Base-by-base conservation (phyloP, 2,113 vertebrate species). In the Polypterus bichir region DNA sequence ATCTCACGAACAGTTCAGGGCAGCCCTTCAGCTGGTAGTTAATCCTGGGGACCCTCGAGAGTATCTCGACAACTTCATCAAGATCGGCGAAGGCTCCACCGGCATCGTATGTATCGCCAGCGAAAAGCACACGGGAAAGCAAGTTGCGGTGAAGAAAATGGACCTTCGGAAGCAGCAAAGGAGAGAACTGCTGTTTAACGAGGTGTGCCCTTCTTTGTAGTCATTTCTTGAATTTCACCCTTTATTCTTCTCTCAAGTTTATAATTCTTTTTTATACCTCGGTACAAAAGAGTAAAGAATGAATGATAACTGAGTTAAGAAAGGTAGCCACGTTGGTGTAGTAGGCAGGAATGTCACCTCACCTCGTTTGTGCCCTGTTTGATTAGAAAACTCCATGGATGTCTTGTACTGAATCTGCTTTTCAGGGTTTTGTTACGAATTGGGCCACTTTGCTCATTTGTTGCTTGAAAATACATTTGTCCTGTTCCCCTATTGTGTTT, bases 141-240 rank as follows among this genome's bases (percentile, higher is more conserved):
- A 97, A 77, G 96, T 98, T 0, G 96, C 95, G 0, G 96, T 98
- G 65, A 98, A 99, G 86, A 98, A 98, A 79, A 99, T 99, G 96
- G 94, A 99, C 79, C 92, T 99, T 66, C 86, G 95, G 66, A 99
- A 98, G 66, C 95, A 99, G 70, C 95, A 99, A 77, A 83, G 95
- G 46, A 81, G 96, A 62, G 96, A 99, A 69, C 86, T 99, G 73
- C 96, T 99, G 68, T 99, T 99, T 64, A 99, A 99, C 9, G 96
- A 98, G 92, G 95, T 97, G 59, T 47, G 53, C 48, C 11, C 6
- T 51, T 46, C 4, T 54, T 44, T 59, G 48, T 27, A 27, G 27
- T 27, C 27, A 27, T 27, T 27, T 27, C 9, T 8, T 57, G 7
- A 6, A 63, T 45, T 47, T 8, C 9, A 10, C 3, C 9, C 9